Evolutionary conservation across 2,797 vertebrate genomes (phyloP), one percentile per base, ranked within the genome.

Genomic region (Halcyon smyrnensis): DNA sequence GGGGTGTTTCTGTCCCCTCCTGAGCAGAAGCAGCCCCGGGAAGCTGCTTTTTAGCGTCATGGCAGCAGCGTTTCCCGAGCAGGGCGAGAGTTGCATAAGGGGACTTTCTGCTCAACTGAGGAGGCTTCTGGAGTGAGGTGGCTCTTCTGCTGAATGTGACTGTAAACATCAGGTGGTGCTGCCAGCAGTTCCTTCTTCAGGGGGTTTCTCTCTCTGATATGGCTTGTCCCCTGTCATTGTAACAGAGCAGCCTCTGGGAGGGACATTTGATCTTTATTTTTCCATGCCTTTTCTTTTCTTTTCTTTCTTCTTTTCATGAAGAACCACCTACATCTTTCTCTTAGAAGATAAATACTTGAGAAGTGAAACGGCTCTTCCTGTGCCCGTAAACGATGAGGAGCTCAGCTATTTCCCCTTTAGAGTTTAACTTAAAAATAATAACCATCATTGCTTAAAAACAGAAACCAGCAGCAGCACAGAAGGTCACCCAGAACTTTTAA

Each of bases 251-350:
- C 50, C 59, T 89, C 76, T 70, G 45, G 73, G 46, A 84, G 94
- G 69, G 27, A 75, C 67, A 86, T 94, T 77, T 81, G 25, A 75
- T 67, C 93, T 96, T 95, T 90, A 34, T 96, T 95, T 96, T 96
- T 95, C 94, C 94, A 93, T 91, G 30, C 10, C n/a, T n/a, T n/a
- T n/a, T n/a, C 83, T 91, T 69, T 94, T 78, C 64, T 74, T n/a
- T 21, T 85, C 68, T 39, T 39, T 39, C 37, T 39, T 39, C n/a
- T 41, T 67, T 59, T 48, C 27, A 59, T 19, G 3, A 90, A 97
- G 89, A 95, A 43, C 95, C 97, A 94, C 97, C 97, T 95, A 97
- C 96, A 95, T 95, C 69, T 97, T 97, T 96, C 92, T 95, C 92
- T 97, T 75, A 89, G 62, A 86, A 95, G 78, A 90, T n/a, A 94